Percentiles rank a stretch among this genome's conserved stretches.
phyloP scores from a whole-genome alignment of 2,113 vertebrate species.

The Paedocypris sp. region DNA sequence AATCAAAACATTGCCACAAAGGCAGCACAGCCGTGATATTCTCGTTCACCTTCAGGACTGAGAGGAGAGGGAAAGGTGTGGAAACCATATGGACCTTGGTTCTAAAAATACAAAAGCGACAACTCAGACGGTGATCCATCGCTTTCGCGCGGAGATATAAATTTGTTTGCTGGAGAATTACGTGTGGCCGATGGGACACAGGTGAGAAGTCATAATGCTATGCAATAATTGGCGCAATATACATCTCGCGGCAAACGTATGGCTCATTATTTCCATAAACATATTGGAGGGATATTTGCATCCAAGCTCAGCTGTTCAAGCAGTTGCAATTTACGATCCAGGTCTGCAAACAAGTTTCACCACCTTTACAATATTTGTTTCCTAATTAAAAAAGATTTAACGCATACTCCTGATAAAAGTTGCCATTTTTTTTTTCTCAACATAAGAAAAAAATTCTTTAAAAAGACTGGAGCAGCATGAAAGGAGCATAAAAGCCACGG shows the following conservation, averaged over 20 bases:
- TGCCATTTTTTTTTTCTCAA: not conserved
- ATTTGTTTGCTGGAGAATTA: not conserved
- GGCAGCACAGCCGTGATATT: slow-evolving; percentile 11
- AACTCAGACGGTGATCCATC: not conserved
- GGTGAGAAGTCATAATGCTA: not conserved
- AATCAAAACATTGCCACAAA: too few relatives aligned
- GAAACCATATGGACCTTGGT: not conserved
- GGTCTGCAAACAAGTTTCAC: too few relatives aligned
- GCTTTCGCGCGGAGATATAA: not conserved
- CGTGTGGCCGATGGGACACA: not conserved
- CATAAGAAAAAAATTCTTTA: not conserved
- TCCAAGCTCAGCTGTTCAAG: too few relatives aligned
- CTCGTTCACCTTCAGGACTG: slow-evolving; percentile 23
- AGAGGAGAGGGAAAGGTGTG: slow-evolving; percentile 7
- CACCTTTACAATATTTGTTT: too few relatives aligned
- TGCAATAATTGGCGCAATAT: slow-evolving; percentile 1
- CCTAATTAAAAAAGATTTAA: too few relatives aligned
- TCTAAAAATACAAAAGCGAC: not conserved
- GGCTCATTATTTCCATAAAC: not conserved
- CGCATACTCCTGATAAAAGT: too few relatives aligned
- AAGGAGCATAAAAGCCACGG: not conserved
- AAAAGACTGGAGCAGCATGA: not conserved
- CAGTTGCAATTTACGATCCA: too few relatives aligned
- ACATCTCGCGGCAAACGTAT: not conserved
- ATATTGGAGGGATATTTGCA: not conserved